Evolutionary conservation across 1,140 invertebrate genomes (phyloP).

Genomic region (Zaprionus ornatus): DNA sequence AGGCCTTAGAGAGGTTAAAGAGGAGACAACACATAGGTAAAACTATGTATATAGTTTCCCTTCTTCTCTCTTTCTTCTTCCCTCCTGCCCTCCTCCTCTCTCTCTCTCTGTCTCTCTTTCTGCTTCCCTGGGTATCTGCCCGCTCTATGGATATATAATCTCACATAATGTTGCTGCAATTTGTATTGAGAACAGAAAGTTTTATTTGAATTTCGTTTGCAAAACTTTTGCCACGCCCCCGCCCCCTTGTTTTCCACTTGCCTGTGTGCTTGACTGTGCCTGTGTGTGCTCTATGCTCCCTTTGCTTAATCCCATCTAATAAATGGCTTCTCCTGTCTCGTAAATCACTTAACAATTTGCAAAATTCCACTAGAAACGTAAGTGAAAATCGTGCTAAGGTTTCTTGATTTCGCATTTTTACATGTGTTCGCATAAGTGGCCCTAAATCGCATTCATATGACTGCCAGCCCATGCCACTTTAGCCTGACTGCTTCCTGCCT

Average conservation of each 20-base stretch:
- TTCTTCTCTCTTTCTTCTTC: too few relatives aligned
- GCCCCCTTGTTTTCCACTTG: background rate
- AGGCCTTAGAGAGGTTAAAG: background rate
- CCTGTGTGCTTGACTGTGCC: conserved; percentile 30
- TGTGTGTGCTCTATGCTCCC: conserved; percentile 52
- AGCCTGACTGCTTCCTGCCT: background rate
- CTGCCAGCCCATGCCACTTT: conserved; percentile 1
- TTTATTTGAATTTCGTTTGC: conserved; percentile 56
- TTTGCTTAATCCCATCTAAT: conserved; percentile 83
- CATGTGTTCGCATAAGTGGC: conserved; percentile 82
- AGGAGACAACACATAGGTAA: background rate
- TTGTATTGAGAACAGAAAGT: conserved; percentile 61
- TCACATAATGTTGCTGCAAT: conserved; percentile 72
- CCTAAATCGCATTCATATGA: conserved; percentile 83
- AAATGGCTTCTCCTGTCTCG: conserved; percentile 83
- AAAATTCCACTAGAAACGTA: conserved; percentile 58
- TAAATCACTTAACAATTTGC: conserved; percentile 84
- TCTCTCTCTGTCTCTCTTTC: background rate
- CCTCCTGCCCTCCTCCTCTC: too few relatives aligned
- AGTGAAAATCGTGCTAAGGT: conserved; percentile 75
- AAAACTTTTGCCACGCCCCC: conserved; percentile 43
- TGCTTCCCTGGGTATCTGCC: too few relatives aligned
- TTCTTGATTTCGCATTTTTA: conserved; percentile 69
- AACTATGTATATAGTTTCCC: too few relatives aligned
- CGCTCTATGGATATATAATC: conserved; percentile 61